Evolutionary conservation across 1,140 invertebrate species (phyloP).

Genomic region (Drosophila sechellia): DNA sequence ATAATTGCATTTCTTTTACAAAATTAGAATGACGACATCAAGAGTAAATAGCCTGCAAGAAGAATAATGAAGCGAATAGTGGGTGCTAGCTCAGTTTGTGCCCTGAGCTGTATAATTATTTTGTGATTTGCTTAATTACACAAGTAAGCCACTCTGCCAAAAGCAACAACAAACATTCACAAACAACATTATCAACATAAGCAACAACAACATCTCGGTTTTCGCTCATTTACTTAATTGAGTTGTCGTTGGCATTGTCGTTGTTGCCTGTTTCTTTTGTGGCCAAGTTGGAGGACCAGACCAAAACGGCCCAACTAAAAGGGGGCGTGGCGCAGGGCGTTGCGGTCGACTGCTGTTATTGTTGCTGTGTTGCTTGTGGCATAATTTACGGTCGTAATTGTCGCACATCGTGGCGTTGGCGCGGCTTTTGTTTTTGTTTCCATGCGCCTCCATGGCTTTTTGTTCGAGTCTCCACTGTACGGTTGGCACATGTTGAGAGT

Average conservation of each 20-base stretch:
- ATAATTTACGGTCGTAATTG: conserved; percentile 79
- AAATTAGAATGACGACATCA: conserved; percentile 16
- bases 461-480: conserved; percentile 23
- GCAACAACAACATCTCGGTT: conserved; percentile 48
- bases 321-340: conserved; percentile 14
- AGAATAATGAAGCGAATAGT: conserved; percentile 2
- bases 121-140: conserved; percentile 47
- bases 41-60: neutral
- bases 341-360: conserved; percentile 19
- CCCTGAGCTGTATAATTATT: conserved; percentile 25
- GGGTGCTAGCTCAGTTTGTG: neutral
- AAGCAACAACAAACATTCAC: conserved; percentile 19
- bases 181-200: conserved; percentile 19
- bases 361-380: conserved; percentile 54
- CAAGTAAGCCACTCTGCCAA: conserved; percentile 43
- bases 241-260: conserved; percentile 55
- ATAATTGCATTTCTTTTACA: conserved; percentile 41
- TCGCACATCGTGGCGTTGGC: conserved; percentile 65
- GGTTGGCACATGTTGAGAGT: conserved; percentile 66
- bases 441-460: conserved; percentile 9
- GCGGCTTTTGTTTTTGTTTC: conserved; percentile 53
- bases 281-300: conserved; percentile 33
- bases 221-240: conserved; percentile 76
- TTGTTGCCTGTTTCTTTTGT: conserved; percentile 59
- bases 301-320: conserved; percentile 14